phyloP scores from a whole-genome alignment of 2,113 vertebrate species.

The Channa argus region DNA sequence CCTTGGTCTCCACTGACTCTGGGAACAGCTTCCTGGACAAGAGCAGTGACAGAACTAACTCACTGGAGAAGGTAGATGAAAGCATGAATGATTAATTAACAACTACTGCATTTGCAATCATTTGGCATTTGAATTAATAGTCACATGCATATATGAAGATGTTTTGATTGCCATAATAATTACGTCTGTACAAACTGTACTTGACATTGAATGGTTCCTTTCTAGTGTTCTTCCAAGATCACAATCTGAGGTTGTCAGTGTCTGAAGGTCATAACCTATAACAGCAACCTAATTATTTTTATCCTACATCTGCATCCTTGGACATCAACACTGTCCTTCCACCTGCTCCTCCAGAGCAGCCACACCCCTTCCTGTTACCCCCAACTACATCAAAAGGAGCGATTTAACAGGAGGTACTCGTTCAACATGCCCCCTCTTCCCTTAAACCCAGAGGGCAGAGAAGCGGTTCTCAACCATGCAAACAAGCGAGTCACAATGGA shows the following conservation, averaged over 20 bases:
- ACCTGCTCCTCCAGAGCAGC: constrained; percentile 30
- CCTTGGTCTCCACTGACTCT: constrained; percentile 95
- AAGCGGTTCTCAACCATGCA: constrained; percentile 73
- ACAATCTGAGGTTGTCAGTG: too few species aligned
- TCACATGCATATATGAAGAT: too few species aligned
- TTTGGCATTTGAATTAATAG: not conserved
- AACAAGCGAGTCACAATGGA: constrained; percentile 92
- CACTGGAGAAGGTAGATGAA: constrained; percentile 91
- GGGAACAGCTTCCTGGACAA: constrained; percentile 93
- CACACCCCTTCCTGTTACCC: constrained; percentile 63
- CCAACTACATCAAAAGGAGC: constrained; percentile 83
- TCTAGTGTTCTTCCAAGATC: too few species aligned
- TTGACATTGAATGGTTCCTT: too few species aligned
- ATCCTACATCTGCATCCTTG: constrained; percentile 18
- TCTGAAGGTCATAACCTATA: not conserved
- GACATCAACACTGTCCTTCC: constrained; percentile 12
- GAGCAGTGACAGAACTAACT: constrained; percentile 90
- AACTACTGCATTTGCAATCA: not conserved
- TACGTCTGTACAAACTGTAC: too few species aligned
- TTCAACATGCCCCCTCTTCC: constrained; percentile 83
- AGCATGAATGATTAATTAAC: not conserved
- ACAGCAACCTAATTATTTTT: too few species aligned
- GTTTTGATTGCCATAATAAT: too few species aligned
- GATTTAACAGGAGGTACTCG: constrained; percentile 90
- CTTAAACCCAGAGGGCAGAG: constrained; percentile 79